Evolutionary conservation across 1,140 invertebrate species (phyloP), one percentile per base, ranked within the genome.

Genomic region (Drosophila orosa): DNA sequence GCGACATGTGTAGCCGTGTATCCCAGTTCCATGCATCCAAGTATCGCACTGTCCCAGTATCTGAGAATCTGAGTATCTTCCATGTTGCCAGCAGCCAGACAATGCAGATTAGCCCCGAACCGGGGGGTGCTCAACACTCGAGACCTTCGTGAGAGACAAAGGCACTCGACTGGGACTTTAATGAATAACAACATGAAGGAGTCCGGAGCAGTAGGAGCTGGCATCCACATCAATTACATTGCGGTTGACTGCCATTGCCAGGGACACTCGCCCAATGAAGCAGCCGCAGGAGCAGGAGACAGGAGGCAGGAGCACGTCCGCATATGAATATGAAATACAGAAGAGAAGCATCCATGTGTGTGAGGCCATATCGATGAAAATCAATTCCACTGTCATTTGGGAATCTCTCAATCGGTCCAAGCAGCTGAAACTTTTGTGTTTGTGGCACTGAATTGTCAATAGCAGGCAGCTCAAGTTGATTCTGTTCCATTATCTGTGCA

Each of bases 81-180:
- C 42, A 61, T 57, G 74, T 74, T 58, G 45, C 69, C 67, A 74
- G 52, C 67, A 74, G 52, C 65, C 57, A 73, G 82, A 81, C 78
- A 86, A 81, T 81, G 48, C 56, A 86, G 78, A 86, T 86, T 86
- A 86, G 82, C 82, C 60, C 52, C 55, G 56, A 37, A 42, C 42
- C 42, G 15, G 31, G 50, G 55, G 37, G n/a, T n/a, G n/a, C 27
- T 35, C 37, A 33, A 15, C 72, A 75, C 73, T 75, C 50, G 73
- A 75, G 73, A 75, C 73, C 72, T 39, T 47, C 54, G 68, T 57
- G 42, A 47, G 55, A 62, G 60, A 72, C 72, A 82, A 78, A 83
- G 48, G 63, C 69, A 59, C 59, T 86, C 58, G 65, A 42, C 65
- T 63, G 67, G 65, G 82, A 85, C 80, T 86, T 75, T 86, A 86